Base-by-base conservation (phyloP, 2,888 invertebrate species). In the Bhutanitis thaidina region DNA sequence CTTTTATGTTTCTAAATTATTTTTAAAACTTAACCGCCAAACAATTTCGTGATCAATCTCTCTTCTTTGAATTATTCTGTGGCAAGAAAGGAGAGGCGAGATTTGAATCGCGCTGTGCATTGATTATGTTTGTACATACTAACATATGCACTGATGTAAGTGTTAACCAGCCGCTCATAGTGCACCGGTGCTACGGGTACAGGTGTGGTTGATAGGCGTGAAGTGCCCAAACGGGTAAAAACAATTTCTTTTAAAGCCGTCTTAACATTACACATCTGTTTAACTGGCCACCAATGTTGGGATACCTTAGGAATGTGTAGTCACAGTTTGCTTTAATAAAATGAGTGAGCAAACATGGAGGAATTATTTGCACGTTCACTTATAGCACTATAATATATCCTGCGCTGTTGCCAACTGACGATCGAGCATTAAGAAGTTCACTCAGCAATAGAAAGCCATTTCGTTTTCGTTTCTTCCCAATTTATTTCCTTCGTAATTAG, bases 121-220 rank as follows among this genome's bases (percentile, higher is more conserved):
- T 54, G 58, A 64, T 65, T 58, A 56, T 69, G 59, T 82, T 77
- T 78, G 75, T 71, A 67, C 61, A 78, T 74, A 69, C 74, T 77
- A 72, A 80, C 73, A 64, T 62, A 71, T 67, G 66, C 71, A 71
- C 73, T 74, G 70, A 78, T 75, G 74, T 65, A 80, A 68, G 80
- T 80, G 80, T 71, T 82, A 84, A 82, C 65, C 67, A 76, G 62
- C 36, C 45, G 69, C 62, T 58, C 66, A 65, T 67, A 69, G 73
- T 62, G 72, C 68, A 69, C 62, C 64, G 63, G 58, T 59, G 67
- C 66, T 64, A 4, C 56, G 62, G 43, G 51, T 66, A 71, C 78
- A 78, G 78, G 70, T 78, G 76, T 71, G 67, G 67, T 67, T 61
- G 59, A 52, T 52, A 49, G 49, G 32, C 53, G 41, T 47, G 43